A percentile compares a stretch with the other conserved stretches of the same genome.
Conservation (phyloP, 2,888 invertebrate genomes). For the Actias luna region DNA sequence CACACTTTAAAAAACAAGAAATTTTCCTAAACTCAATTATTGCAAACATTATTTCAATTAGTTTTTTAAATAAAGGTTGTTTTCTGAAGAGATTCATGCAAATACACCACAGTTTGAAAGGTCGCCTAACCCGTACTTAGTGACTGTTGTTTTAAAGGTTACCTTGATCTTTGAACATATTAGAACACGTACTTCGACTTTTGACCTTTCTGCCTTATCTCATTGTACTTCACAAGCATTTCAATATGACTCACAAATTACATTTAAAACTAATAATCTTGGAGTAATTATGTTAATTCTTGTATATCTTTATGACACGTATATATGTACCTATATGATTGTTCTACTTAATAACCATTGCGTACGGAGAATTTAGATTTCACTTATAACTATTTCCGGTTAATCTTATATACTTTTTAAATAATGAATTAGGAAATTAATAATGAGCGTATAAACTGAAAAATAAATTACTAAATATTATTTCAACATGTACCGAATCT, state of each 20-base stretch:
- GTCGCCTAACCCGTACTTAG: conserved; percentile 19
- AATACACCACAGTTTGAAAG: background rate
- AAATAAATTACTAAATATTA: too few relatives aligned
- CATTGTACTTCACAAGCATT: background rate
- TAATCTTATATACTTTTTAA: too few relatives aligned
- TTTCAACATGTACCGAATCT: too few relatives aligned
- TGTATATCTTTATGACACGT: too few relatives aligned
- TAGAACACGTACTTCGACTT: conserved; percentile 38
- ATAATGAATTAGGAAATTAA: too few relatives aligned
- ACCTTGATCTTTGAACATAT: conserved; percentile 65
- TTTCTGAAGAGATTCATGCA: conserved; percentile 1
- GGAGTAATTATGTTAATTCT: background rate
- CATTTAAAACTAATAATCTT: background rate
- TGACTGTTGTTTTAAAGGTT: conserved; percentile 46
- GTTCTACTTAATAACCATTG: too few relatives aligned
- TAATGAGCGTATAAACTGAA: too few relatives aligned
- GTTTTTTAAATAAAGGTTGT: conserved; percentile 5
- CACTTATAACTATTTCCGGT: too few relatives aligned
- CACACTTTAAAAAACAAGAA: background rate
- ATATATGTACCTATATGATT: too few relatives aligned
- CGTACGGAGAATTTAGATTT: too few relatives aligned
- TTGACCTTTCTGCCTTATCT: conserved; percentile 44
- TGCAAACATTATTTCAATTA: background rate
- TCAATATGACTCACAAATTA: background rate
- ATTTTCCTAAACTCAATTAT: background rate